A percentile compares a stretch with the other conserved stretches of the same genome.
Conservation (phyloP, 1,140 invertebrate genomes). For the Caenorhabditis briggsae region DNA sequence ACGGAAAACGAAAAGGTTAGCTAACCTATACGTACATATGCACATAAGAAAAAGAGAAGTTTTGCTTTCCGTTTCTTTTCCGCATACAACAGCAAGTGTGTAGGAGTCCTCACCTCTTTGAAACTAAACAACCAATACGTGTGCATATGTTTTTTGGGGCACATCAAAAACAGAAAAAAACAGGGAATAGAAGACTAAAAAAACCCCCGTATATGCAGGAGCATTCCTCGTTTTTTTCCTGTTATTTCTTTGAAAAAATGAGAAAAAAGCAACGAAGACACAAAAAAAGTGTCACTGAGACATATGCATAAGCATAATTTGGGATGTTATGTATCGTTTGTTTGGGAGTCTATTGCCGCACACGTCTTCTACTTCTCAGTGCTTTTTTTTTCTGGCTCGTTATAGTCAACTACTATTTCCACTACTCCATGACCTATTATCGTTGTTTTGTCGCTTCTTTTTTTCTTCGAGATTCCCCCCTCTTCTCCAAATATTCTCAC, state of each 20-base stretch:
- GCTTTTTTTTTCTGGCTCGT: slow-evolving; percentile 35
- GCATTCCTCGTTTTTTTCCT: neutral
- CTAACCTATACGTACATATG: slow-evolving; percentile 18
- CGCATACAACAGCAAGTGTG: neutral
- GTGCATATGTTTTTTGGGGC: slow-evolving; percentile 39
- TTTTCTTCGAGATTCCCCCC: neutral
- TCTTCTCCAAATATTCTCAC: slow-evolving; percentile 47
- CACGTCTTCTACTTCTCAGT: neutral
- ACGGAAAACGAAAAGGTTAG: slow-evolving; percentile 27
- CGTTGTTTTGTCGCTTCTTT: slow-evolving; percentile 48
- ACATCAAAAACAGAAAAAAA: slow-evolving; percentile 27
- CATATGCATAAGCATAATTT: slow-evolving; percentile 42
- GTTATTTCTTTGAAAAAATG: neutral
- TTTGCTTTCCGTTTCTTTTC: neutral
- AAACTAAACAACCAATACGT: slow-evolving; percentile 42
- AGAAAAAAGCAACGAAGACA: neutral
- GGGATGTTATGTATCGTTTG: slow-evolving; percentile 25
- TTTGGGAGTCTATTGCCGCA: neutral
- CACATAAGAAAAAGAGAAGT: neutral
- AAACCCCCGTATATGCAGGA: slow-evolving; percentile 10
- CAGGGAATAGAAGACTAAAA: neutral
- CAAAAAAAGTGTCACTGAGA: slow-evolving; percentile 30
- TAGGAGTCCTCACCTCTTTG: slow-evolving; percentile 34
- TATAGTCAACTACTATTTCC: slow-evolving; percentile 14
- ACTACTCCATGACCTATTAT: slow-evolving; percentile 55